Evolutionary conservation across 35 echinoderm and acorn worm species (phyloP), one percentile per base, ranked within the genome.

Genomic region (Anneissia japonica): DNA sequence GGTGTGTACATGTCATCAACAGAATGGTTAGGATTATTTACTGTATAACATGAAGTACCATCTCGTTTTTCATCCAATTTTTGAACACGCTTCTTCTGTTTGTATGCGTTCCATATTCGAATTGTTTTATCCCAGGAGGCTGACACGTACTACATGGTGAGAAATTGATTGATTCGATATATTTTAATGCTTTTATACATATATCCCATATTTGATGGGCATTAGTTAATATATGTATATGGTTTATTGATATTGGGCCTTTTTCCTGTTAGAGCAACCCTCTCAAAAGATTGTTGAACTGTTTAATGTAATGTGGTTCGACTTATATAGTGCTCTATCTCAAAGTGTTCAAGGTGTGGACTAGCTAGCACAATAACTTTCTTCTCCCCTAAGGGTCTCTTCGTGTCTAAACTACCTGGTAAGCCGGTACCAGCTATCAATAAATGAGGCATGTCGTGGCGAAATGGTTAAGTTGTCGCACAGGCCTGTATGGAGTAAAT

Each of bases 91-190:
- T 90, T 93, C 43, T 91, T 93, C 5, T 81, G 74, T 11, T 90
- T 86, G 88, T 87, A 97, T 73, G 94, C 94, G 85, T 97, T 97
- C 94, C 94, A 97, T 21, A 97, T 77, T 35, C 94, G 84, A 37
- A 97, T 73, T n/a, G 91, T 93, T 13, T 91, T 84, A 38, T 97
- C 94, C 94, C 94, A 97, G 0, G 94, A 97, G 9, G 91, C 94
- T 19, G 94, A 93, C 35, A 97, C 84, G 46, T 97, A 97, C 94
- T 97, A 84, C 0, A 74, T 83, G 36, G 41, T 0, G 86, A 88
- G 4, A n/a, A 74, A 86, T 46, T 75, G 64, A 12, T 56, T 2
- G 41, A 32, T 23, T 32, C 4, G 55, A 55, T 83, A 5, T 0
- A 3, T 14, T 13, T 0, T 6, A 83, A 14, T 46, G 11, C 16